Base-by-base conservation (phyloP, 2,797 vertebrate genomes). In the Luscinia megarhynchos region DNA sequence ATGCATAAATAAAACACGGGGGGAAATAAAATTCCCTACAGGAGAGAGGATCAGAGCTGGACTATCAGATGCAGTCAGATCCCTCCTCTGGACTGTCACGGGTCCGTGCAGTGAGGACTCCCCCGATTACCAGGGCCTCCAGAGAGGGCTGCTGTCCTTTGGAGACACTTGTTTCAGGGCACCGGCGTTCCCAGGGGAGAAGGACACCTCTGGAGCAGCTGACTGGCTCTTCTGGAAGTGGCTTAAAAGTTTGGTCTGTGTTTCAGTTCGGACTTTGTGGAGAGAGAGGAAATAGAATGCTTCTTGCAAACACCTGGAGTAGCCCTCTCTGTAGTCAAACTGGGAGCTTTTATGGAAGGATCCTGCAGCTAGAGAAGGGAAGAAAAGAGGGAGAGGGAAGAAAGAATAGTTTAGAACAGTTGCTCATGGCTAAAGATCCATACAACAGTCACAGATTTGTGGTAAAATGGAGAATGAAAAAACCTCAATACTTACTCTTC, bases 51-150 rank as follows among this genome's bases (percentile, higher is more conserved):
- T 84, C 72, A 76, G 93, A 93, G 76, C 85, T 77, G 79, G 72
- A 84, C 93, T 89, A 66, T 51, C 61, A 34, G 80, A 80, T 78
- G 91, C 86, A 89, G 86, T 83, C 90, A 94, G 91, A 45, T 64
- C 90, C 92, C 83, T 96, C 96, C 97, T 97, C 97, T 96, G 90
- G 96, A 96, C 84, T 95, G 53, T 21, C 87, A 67, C 77, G 78
- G 58, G 75, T 94, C 81, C 2, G 0, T 4, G 3, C 12, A 27
- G 41, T 1, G 27, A 82, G 58, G 29, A 5, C 64, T 63, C 12
- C 13, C 26, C 40, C 2, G 23, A 94, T 96, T 98, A 99, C 99
- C 98, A 98, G 17, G 98, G 98, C 90, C 98, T 98, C 98, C 98
- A 98, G 89, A 97, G 98, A 53, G 11, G 74, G 54, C 58, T 67